Percentiles rank a stretch among this genome's conserved stretches.
These are phyloP conservation scores for Dryobotodes eremita DNA, from an alignment of 2,888 invertebrate species.

Conservation along the genomic window DNA sequence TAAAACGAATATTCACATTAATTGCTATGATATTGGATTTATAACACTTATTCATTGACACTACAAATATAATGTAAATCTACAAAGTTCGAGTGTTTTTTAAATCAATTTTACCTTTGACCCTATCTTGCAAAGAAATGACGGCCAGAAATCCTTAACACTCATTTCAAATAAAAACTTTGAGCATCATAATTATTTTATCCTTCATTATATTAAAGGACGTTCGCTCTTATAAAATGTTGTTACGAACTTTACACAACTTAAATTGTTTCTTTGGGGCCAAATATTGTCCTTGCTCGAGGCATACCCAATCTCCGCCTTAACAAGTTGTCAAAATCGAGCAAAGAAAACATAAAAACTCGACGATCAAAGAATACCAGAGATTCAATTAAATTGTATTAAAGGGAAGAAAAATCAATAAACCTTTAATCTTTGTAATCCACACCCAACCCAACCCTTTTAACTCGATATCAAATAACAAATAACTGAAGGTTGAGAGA, in stretches of 20 bases:
- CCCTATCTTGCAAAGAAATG: constrained; percentile 10
- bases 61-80: constrained; percentile 43
- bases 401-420: constrained; percentile 49
- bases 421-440: constrained; percentile 55
- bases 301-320: constrained; percentile 18
- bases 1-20: constrained; percentile 28
- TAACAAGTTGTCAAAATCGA: constrained; percentile 31
- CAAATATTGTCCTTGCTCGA: constrained; percentile 42
- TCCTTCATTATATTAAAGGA: constrained; percentile 20
- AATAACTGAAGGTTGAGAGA: constrained; percentile 43
- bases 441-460: constrained; percentile 39
- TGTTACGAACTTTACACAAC: constrained; percentile 35
- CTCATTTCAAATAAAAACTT: constrained; percentile 33
- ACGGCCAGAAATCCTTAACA: constrained; percentile 28
- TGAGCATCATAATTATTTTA: constrained; percentile 24
- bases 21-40: constrained; percentile 47
- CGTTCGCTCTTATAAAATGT: constrained; percentile 34
- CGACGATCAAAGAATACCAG: constrained; percentile 31
- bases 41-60: constrained; percentile 54
- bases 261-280: constrained; percentile 33
- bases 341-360: constrained; percentile 38
- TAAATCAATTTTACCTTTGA: background rate
- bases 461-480: constrained; percentile 48
- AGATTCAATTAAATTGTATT: constrained; percentile 34
- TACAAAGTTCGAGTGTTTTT: constrained; percentile 28